Evolutionary conservation across 1,140 invertebrate species (phyloP).

Genomic region (Drosophila asahinai): DNA sequence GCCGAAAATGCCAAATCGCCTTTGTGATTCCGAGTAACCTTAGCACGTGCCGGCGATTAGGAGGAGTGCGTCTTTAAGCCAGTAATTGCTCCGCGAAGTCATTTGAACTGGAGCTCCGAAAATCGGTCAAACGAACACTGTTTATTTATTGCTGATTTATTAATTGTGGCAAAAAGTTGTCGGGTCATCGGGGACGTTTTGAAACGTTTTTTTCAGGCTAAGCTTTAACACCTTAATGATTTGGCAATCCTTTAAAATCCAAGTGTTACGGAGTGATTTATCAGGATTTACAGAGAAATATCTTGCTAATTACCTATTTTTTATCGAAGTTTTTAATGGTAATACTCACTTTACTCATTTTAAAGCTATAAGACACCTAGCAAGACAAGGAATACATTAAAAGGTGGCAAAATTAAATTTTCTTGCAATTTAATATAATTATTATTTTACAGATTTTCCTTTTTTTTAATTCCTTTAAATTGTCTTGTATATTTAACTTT

Average conservation of each 20-base stretch:
- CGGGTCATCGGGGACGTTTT: conserved; percentile 35
- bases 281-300: background rate
- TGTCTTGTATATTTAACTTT: background rate
- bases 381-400: too few relatives aligned
- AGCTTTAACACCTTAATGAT: conserved; percentile 27
- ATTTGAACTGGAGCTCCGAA: conserved; percentile 34
- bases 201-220: conserved; percentile 10
- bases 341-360: too few relatives aligned
- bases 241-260: background rate
- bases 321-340: too few relatives aligned
- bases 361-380: too few relatives aligned
- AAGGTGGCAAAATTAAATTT: too few relatives aligned
- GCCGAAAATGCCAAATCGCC: conserved; percentile 55
- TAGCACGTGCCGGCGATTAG: conserved; percentile 73
- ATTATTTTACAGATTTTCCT: too few relatives aligned
- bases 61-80: conserved; percentile 64
- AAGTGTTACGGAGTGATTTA: background rate
- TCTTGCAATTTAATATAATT: too few relatives aligned
- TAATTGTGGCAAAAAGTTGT: conserved; percentile 37
- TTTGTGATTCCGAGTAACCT: conserved; percentile 65
- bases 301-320: background rate
- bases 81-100: conserved; percentile 14
- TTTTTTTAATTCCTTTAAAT: background rate
- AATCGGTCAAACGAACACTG: conserved; percentile 45
- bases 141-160: conserved; percentile 44